Percentiles rank a stretch among this genome's conserved stretches.
These are phyloP conservation scores for Hippasteria phrygiana DNA, from an alignment of 53 echinoderm and acorn worm genomes.

Conservation along the genomic window DNA sequence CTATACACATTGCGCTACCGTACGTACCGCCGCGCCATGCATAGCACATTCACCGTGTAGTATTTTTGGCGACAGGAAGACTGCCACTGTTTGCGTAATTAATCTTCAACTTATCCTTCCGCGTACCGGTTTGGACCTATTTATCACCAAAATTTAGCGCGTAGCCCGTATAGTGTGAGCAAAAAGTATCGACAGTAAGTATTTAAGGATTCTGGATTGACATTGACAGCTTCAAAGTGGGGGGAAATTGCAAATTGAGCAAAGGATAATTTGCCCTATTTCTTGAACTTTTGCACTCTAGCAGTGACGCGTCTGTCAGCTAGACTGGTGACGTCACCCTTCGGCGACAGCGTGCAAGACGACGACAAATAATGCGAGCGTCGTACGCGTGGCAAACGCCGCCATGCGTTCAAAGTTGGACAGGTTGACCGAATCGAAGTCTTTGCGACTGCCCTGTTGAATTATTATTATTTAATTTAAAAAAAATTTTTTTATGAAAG, in stretches of 20 bases:
- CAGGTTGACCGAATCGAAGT: too few relatives aligned
- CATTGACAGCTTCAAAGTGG: not conserved
- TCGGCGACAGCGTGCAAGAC: constrained; percentile 20
- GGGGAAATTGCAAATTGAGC: not conserved
- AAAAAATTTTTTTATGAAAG: too few relatives aligned
- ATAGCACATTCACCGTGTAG: not conserved
- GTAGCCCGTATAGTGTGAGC: too few relatives aligned
- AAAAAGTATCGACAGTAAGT: too few relatives aligned
- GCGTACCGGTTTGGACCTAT: constrained; percentile 14
- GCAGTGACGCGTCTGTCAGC: constrained; percentile 54
- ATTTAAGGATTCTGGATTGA: not conserved
- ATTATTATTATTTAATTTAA: too few relatives aligned
- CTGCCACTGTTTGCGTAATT: constrained; percentile 58
- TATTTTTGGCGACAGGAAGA: constrained; percentile 69
- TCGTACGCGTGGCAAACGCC: constrained; percentile 37
- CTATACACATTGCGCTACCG: not conserved
- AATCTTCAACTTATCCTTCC: constrained; percentile 60
- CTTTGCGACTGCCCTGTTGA: too few relatives aligned
- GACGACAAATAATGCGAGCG: not conserved
- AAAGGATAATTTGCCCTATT: constrained; percentile 5
- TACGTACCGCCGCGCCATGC: not conserved
- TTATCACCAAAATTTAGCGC: not conserved
- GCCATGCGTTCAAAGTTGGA: constrained; percentile 24
- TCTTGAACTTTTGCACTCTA: constrained; percentile 38
- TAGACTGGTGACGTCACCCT: constrained; percentile 64